Percentiles rank a stretch among this genome's conserved stretches.
phyloP scores from a whole-genome alignment of 2,888 invertebrate genomes.

The Caradrina clavipalpis region DNA sequence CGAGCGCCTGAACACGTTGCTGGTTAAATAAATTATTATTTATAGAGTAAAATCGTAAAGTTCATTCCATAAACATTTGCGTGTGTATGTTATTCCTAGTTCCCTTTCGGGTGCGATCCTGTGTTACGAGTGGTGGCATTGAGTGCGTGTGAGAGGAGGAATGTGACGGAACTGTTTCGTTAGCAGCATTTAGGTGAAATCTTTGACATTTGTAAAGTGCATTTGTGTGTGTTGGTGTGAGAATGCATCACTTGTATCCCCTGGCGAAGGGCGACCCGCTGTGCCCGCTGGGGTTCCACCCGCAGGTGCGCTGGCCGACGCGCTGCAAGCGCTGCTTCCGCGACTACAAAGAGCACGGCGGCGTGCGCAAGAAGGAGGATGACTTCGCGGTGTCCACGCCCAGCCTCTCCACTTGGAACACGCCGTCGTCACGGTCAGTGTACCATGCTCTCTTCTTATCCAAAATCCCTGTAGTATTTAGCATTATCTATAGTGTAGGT shows the following conservation, averaged over 20 bases:
- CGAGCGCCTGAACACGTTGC: conserved; percentile 82
- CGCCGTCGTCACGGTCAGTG: conserved; percentile 90
- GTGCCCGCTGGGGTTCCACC: conserved; percentile 98
- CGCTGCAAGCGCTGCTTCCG: conserved; percentile 98
- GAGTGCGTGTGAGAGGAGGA: conserved; percentile 65
- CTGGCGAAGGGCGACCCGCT: conserved; percentile 96
- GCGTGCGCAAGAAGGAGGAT: conserved; percentile 93
- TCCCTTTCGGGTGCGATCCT: conserved; percentile 61
- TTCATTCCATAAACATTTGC: conserved; percentile 88
- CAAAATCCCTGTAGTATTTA: background rate
- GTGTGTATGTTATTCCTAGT: conserved; percentile 70
- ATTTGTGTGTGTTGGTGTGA: conserved; percentile 79
- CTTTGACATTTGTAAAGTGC: conserved; percentile 86
- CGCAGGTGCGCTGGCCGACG: conserved; percentile 98
- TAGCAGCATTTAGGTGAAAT: conserved; percentile 84
- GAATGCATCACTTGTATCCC: conserved; percentile 94
- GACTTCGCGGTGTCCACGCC: conserved; percentile 94
- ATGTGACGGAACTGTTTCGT: conserved; percentile 71
- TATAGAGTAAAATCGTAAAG: conserved; percentile 86
- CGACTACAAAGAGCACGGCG: conserved; percentile 97
- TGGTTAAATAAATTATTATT: conserved; percentile 86
- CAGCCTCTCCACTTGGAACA: conserved; percentile 93
- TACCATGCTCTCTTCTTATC: background rate
- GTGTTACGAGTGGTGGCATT: conserved; percentile 59
- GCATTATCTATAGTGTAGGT: background rate